A percentile compares a stretch with the other conserved stretches of the same genome.
Conservation (phyloP, 2,888 invertebrate genomes). For the Watsonalla binaria region DNA sequence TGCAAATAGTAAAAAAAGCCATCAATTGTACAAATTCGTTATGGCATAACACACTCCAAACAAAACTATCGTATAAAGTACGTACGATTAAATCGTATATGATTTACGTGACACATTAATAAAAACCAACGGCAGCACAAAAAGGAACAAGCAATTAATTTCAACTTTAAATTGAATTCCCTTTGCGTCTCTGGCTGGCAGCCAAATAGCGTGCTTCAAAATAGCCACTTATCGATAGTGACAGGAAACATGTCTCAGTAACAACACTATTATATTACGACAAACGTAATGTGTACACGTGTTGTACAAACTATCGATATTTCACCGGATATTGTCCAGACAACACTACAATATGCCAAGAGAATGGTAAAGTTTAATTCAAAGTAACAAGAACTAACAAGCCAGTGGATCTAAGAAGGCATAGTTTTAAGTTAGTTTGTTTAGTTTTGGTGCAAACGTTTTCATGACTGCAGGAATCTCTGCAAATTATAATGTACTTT, state of each 20-base stretch:
- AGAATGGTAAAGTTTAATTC: background rate
- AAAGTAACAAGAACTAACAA: background rate
- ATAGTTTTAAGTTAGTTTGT: background rate
- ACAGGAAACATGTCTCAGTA: slow-evolving; percentile 37
- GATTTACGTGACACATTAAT: slow-evolving; percentile 13
- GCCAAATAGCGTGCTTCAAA: slow-evolving; percentile 39
- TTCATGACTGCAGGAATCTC: background rate
- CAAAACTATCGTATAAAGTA: slow-evolving; percentile 7
- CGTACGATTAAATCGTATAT: slow-evolving; percentile 6
- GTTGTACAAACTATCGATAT: slow-evolving; percentile 3
- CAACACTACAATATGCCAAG: background rate
- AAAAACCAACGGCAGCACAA: slow-evolving; percentile 16
- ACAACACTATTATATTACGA: slow-evolving; percentile 54
- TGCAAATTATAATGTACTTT: background rate
- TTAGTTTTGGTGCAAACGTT: background rate
- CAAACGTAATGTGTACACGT: slow-evolving; percentile 14
- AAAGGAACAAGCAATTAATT: slow-evolving; percentile 9
- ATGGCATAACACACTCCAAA: background rate
- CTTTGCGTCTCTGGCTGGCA: slow-evolving; percentile 26
- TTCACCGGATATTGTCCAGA: background rate
- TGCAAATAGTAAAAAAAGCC: too few species aligned
- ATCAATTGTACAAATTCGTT: too few species aligned
- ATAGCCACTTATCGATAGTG: slow-evolving; percentile 53
- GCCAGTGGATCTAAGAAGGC: background rate
- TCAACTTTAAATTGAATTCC: slow-evolving; percentile 5